Conservation (phyloP, 2,888 invertebrate genomes). For the Drosophila pseudotalamancana region DNA sequence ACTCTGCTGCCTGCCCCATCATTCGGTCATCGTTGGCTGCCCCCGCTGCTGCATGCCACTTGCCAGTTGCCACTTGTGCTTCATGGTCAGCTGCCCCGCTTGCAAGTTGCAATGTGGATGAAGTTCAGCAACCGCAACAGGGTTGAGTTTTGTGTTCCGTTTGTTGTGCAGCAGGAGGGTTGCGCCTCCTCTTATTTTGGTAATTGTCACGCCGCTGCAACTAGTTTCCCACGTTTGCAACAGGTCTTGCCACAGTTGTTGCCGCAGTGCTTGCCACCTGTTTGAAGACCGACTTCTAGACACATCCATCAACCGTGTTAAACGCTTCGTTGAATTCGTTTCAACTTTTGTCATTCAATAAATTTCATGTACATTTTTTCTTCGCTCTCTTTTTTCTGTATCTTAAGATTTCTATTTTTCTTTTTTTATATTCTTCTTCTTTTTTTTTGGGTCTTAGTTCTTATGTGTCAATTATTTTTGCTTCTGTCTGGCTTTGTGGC, state of each 20-base stretch:
- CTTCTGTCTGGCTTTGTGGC: conserved; percentile 1
- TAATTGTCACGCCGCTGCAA: conserved; percentile 38
- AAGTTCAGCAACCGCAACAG: conserved; percentile 40
- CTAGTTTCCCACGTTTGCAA: conserved; percentile 54
- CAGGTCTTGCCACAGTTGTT: conserved; percentile 31
- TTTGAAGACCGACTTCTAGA: conserved; percentile 25
- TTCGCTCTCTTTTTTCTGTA: conserved; percentile 7
- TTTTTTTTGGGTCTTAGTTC: conserved; percentile 32
- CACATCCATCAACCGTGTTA: conserved; percentile 46
- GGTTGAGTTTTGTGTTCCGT: conserved; percentile 18
- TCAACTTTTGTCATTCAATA: conserved; percentile 60
- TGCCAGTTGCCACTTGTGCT: too few relatives aligned
- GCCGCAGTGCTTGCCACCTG: conserved; percentile 22
- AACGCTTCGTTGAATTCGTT: conserved; percentile 58
- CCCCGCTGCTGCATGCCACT: not conserved
- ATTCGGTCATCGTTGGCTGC: conserved; percentile 48
- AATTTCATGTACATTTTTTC: conserved; percentile 41
- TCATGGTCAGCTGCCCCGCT: conserved; percentile 57
- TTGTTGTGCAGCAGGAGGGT: conserved; percentile 12
- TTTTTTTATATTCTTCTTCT: conserved; percentile 4
- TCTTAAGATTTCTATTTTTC: conserved; percentile 31
- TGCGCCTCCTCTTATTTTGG: conserved; percentile 26
- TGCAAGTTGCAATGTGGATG: conserved; percentile 2
- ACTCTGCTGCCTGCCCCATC: conserved; percentile 24
- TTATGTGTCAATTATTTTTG: conserved; percentile 67